phyloP scores from a whole-genome alignment of 2,888 invertebrate species.

The Ctena decussata region DNA sequence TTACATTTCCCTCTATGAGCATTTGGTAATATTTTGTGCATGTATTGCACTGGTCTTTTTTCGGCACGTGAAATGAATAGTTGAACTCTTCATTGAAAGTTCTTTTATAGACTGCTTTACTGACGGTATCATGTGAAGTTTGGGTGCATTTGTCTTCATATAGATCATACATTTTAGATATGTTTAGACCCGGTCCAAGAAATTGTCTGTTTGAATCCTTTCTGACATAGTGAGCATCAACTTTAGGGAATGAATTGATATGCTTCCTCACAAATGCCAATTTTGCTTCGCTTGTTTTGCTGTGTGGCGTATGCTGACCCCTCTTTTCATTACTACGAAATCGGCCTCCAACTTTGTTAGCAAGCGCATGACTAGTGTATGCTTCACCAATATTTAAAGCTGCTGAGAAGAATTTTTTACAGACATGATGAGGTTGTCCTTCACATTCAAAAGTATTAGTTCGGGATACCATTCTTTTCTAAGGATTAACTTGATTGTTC shows the following conservation, averaged over 20 bases:
- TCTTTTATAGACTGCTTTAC: neutral
- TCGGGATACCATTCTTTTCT: slow-evolving; percentile 17
- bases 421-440: slow-evolving; percentile 21
- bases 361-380: slow-evolving; percentile 37
- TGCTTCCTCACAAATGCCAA: neutral
- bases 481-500: neutral
- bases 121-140: neutral
- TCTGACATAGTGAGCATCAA: neutral
- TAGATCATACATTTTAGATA: neutral
- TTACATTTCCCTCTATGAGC: neutral
- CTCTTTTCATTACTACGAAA: too few relatives aligned
- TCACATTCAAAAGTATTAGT: slow-evolving; percentile 21
- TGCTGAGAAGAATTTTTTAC: slow-evolving; percentile 36
- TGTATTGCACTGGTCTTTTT: neutral
- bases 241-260: neutral
- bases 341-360: slow-evolving; percentile 15
- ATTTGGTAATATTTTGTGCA: neutral
- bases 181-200: neutral
- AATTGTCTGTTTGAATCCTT: neutral
- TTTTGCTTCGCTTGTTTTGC: neutral
- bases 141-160: neutral
- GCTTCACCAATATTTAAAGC: slow-evolving; percentile 44
- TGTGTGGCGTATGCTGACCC: too few relatives aligned
- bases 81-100: neutral
- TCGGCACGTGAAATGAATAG: neutral